Percentiles rank a stretch among this genome's conserved stretches.
Conservation (phyloP, 2,797 vertebrate species). For the Lepus townsendii region DNA sequence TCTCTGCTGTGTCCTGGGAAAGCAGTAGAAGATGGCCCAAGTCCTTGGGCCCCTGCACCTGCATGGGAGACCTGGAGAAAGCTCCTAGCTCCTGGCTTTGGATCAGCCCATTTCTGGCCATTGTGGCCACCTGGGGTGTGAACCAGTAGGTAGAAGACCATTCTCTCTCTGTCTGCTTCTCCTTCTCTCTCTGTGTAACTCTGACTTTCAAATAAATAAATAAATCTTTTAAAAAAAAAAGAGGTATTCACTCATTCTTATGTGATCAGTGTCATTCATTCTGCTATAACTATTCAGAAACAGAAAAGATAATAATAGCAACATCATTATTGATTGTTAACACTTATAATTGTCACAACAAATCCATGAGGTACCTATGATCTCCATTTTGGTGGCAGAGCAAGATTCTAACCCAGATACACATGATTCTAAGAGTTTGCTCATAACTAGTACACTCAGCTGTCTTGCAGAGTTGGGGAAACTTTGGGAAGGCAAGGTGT, state of each 20-base stretch:
- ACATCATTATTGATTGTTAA: not conserved
- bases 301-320: slow-evolving; percentile 30
- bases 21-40: too few species aligned
- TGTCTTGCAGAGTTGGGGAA: not conserved
- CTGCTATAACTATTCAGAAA: not conserved
- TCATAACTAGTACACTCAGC: not conserved
- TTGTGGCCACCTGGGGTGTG: too few species aligned
- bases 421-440: slow-evolving; percentile 26
- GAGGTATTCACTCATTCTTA: slow-evolving; percentile 29
- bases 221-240: not conserved
- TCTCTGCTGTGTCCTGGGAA: too few species aligned
- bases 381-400: not conserved
- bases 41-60: too few species aligned
- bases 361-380: not conserved
- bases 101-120: too few species aligned
- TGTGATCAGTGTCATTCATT: not conserved
- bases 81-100: too few species aligned
- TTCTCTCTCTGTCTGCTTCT: too few species aligned
- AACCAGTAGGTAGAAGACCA: too few species aligned
- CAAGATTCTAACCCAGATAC: slow-evolving; percentile 13
- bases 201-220: too few species aligned
- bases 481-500: not conserved
- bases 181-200: too few species aligned
- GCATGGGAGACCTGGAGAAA: too few species aligned
- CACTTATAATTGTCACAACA: not conserved